Evolutionary conservation across 1,140 invertebrate species (phyloP), one percentile per base, ranked within the genome.

Genomic region (Papilio machaon): DNA sequence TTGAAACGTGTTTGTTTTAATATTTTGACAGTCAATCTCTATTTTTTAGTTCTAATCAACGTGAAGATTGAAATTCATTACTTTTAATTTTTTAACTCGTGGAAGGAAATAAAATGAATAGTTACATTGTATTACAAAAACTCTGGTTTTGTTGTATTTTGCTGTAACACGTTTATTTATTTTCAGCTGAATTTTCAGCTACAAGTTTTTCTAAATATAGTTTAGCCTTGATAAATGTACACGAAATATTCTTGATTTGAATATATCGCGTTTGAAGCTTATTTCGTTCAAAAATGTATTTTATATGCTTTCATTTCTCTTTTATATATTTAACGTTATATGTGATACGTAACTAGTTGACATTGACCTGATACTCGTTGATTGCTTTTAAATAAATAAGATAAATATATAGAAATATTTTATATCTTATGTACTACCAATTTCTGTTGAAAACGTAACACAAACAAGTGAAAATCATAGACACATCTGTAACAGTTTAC

Each of bases 201-300:
- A 52, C 15, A 52, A 52, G 15, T 52, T 17, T 52, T 15, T 52
- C 5, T 60, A 60, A 8, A 60, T 19, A 9, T 60, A 19, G n/a
- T 23, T 5, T 64, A 30, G 19, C 60, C 19, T 64, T 11, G 60
- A 23, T 23, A 30, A 23, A 64, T 64, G 23, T 64, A 64, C 60
- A 64, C 13, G 10, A 30, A 35, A 35, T 64, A 60, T 30, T 64
- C 10, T 52, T 64, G 23, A 64, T 64, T 64, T 64, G 60, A 64
- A 15, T 64, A 30, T 30, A 64, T 64, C 23, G 60, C 60, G 23
- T 30, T 30, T 30, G 10, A 64, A 64, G 23, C 60, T 35, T 70
- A 17, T 35, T 70, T 70, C 13, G 15, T 70, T 70, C 13, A 70
- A 38, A 70, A 70, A 70, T 64, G 64, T 23, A 70, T 70, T 70